Evolutionary conservation across 2,797 vertebrate species (phyloP).

Genomic region (Fundulus diaphanus): DNA sequence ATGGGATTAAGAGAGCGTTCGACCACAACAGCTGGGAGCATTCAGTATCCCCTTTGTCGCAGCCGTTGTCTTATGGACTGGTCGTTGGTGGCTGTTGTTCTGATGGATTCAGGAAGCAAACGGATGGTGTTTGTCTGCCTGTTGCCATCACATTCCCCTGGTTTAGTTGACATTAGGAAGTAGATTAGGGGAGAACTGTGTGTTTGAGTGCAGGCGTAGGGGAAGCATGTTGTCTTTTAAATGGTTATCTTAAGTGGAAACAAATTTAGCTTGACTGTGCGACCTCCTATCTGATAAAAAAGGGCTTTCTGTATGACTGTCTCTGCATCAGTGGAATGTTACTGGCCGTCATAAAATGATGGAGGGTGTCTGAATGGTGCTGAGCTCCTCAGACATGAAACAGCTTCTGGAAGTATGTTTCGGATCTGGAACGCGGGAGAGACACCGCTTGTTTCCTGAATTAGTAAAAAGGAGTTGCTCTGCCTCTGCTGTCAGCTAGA

Average conservation of each 20-base stretch:
- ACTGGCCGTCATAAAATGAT: constrained; percentile 43
- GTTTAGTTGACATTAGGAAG: constrained; percentile 65
- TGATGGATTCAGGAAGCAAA: constrained; percentile 54
- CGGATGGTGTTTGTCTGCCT: constrained; percentile 55
- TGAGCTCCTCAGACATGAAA: constrained; percentile 42
- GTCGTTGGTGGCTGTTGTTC: constrained; percentile 33
- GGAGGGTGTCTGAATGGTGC: constrained; percentile 36
- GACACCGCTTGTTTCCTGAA: constrained; percentile 51
- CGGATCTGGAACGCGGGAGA: constrained; percentile 19
- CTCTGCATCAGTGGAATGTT: constrained; percentile 65
- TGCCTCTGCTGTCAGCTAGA: constrained; percentile 44
- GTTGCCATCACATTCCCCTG: constrained; percentile 33
- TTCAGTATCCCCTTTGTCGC: constrained; percentile 31
- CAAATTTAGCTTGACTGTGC: constrained; percentile 69
- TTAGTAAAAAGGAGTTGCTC: constrained; percentile 56
- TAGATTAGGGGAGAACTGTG: constrained; percentile 27
- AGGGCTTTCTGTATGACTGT: constrained; percentile 70
- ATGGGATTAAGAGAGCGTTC: constrained; percentile 51
- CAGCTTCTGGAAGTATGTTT: constrained; percentile 33
- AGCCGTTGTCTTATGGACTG: constrained; percentile 23
- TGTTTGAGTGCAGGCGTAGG: constrained; percentile 31
- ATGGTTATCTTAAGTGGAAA: constrained; percentile 72
- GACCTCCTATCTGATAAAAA: constrained; percentile 69
- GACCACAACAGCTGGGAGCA: constrained; percentile 30
- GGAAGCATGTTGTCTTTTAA: constrained; percentile 56